phyloP scores from a whole-genome alignment of 2,888 invertebrate genomes.

The Agrochola macilenta region DNA sequence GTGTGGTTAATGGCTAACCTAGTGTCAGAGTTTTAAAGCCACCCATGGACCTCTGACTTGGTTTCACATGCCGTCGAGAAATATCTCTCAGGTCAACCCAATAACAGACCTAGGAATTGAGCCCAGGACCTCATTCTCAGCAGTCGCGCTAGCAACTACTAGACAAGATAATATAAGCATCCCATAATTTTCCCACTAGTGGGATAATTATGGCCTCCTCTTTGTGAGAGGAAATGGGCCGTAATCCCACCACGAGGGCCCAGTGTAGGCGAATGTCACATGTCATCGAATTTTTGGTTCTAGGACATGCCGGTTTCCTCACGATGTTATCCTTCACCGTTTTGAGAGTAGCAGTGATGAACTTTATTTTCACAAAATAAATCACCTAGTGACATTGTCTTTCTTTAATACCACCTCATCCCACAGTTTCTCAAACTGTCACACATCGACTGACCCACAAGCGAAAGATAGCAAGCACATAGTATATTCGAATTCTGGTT shows the following conservation, averaged over 20 bases:
- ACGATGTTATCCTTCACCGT: neutral
- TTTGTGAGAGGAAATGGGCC: neutral
- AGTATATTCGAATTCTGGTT: slow-evolving; percentile 3
- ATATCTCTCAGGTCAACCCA: no score
- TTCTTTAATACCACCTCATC: neutral
- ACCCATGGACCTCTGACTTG: no score
- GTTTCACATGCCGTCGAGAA: no score
- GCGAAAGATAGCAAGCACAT: neutral
- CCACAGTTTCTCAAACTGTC: neutral
- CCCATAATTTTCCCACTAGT: neutral
- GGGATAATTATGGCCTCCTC: neutral
- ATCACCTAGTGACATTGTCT: neutral
- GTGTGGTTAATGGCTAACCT: no score
- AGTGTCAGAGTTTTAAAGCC: no score
- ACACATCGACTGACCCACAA: neutral
- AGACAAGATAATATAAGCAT: neutral
- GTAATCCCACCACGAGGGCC: neutral
- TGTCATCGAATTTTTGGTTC: neutral
- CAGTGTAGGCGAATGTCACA: neutral
- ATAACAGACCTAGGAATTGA: no score
- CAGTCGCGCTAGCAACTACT: no score
- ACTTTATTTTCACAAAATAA: neutral
- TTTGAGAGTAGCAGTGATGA: neutral
- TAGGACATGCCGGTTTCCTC: neutral
- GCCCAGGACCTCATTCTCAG: no score